A percentile compares a stretch with the other conserved stretches of the same genome.
phyloP scores from a whole-genome alignment of 2,113 vertebrate genomes.

The Psephotus haematonotus region DNA sequence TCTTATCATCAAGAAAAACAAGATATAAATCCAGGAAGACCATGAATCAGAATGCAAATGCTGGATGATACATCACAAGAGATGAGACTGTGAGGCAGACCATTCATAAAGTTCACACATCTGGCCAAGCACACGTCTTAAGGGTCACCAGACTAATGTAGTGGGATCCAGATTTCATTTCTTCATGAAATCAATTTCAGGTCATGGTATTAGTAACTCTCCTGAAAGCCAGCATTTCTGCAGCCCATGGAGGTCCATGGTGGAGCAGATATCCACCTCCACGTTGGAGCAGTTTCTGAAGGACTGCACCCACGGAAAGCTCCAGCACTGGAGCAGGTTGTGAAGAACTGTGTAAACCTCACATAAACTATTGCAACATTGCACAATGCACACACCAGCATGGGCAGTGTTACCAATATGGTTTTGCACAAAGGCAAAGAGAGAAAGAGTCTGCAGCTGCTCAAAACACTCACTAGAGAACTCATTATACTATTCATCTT shows the following conservation, averaged over 20 bases:
- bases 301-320: background rate
- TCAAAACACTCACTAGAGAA: background rate
- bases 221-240: background rate
- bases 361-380: background rate
- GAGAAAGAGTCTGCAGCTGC: background rate
- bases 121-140: background rate
- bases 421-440: background rate
- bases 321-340: background rate
- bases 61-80: background rate
- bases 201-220: background rate
- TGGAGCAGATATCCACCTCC: background rate
- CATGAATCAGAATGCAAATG: background rate
- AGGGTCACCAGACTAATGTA: background rate
- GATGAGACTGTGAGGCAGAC: background rate
- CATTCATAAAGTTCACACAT: background rate
- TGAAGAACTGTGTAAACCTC: background rate
- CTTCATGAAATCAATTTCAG: background rate
- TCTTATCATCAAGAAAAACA: background rate
- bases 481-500: background rate
- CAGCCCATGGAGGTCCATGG: background rate
- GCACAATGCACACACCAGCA: background rate
- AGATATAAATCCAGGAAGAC: background rate
- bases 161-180: background rate
- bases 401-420: background rate
- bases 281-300: background rate